Evolutionary conservation across 2,888 invertebrate species (phyloP).

Genomic region (Himalopsyche kuldschensis): DNA sequence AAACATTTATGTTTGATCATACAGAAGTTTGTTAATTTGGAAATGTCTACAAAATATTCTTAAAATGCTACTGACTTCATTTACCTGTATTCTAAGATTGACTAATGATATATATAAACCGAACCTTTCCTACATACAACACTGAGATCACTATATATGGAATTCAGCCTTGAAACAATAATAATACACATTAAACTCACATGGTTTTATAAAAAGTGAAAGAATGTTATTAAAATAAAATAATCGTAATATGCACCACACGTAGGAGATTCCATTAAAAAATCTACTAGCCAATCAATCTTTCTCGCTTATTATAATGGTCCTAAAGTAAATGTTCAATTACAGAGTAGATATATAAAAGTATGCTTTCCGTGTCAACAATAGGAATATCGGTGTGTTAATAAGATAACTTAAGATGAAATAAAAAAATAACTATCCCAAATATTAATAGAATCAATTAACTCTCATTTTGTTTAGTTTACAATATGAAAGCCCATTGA

Average conservation of each 20-base stretch:
- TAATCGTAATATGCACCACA: background rate
- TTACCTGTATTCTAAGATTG: background rate
- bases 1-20: background rate
- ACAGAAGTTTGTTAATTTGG: background rate
- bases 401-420: background rate
- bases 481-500: too few relatives aligned
- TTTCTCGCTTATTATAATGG: background rate
- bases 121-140: constrained; percentile 22
- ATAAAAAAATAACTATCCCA: background rate
- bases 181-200: background rate
- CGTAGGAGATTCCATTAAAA: background rate
- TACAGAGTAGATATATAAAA: background rate
- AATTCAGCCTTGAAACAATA: constrained; percentile 30
- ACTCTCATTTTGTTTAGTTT: too few relatives aligned
- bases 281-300: background rate
- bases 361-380: background rate
- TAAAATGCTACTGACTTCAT: background rate
- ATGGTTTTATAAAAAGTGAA: background rate
- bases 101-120: background rate
- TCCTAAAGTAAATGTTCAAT: background rate
- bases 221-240: background rate
- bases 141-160: constrained; percentile 37
- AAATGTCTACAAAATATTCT: background rate
- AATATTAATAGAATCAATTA: too few relatives aligned
- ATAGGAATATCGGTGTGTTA: background rate